Percentiles rank a stretch among this genome's conserved stretches.
These are phyloP conservation scores for Ammospiza nelsoni DNA, from an alignment of 2,113 vertebrate species.

Conservation along the genomic window DNA sequence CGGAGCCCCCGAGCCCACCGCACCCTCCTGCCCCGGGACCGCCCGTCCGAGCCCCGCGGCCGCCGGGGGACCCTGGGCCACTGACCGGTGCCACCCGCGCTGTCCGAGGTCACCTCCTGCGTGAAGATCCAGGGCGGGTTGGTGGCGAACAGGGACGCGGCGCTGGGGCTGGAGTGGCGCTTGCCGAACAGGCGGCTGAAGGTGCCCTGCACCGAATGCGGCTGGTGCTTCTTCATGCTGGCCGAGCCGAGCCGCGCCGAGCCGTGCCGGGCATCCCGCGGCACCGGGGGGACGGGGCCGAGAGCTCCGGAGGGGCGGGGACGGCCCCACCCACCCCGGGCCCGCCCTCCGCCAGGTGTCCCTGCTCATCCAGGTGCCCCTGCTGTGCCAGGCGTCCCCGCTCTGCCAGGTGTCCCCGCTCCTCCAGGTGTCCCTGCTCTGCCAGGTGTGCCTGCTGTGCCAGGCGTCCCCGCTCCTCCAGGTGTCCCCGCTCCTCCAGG, in stretches of 20 bases:
- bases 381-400: no score
- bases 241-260: neutral
- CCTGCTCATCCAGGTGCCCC: no score
- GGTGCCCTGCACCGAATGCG: slow-evolving; percentile 77
- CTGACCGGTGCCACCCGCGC: slow-evolving; percentile 69
- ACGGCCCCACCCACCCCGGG: neutral
- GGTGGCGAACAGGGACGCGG: slow-evolving; percentile 73
- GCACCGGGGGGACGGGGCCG: neutral
- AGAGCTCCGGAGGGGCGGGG: neutral
- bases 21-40: neutral
- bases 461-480: no score
- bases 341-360: neutral
- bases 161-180: slow-evolving; percentile 56
- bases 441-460: no score
- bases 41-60: neutral
- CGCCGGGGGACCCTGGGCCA: neutral
- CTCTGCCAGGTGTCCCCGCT: no score
- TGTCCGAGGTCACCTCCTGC: slow-evolving; percentile 71
- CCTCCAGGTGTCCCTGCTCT: no score
- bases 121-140: slow-evolving; percentile 80
- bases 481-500: no score
- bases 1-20: neutral
- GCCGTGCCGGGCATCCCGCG: neutral
- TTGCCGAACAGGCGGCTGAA: slow-evolving; percentile 81
- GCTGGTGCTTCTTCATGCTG: slow-evolving; percentile 77